phyloP scores from a whole-genome alignment of 2,113 vertebrate species.

The Zosterops borbonicus region DNA sequence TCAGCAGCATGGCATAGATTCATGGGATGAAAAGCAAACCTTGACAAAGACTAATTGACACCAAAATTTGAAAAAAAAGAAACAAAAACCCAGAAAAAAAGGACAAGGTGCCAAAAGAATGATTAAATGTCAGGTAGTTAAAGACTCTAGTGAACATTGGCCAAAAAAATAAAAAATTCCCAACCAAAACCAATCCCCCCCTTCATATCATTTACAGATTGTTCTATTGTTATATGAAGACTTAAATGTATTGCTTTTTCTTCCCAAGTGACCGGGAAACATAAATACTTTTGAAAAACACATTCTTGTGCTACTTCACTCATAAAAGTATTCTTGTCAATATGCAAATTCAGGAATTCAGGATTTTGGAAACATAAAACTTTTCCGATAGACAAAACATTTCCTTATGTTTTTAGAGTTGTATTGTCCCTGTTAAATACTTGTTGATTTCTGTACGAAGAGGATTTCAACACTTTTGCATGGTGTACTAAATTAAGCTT shows the following conservation, averaged over 20 bases:
- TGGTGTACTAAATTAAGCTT: neutral
- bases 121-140: constrained; percentile 2
- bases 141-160: neutral
- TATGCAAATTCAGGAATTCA: neutral
- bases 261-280: neutral
- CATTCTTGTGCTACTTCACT: neutral
- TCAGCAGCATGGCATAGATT: neutral
- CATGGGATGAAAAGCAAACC: constrained; percentile 46
- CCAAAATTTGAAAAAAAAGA: neutral
- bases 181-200: neutral
- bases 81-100: neutral
- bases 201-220: neutral
- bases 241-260: neutral
- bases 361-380: neutral
- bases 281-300: neutral
- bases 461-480: neutral
- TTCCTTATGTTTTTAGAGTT: neutral
- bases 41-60: constrained; percentile 49
- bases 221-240: neutral
- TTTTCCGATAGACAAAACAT: neutral
- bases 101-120: neutral
- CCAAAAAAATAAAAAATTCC: neutral
- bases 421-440: neutral
- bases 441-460: neutral
- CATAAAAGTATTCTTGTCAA: neutral